Percentiles rank a stretch among this genome's conserved stretches.
Conservation (phyloP, 2,113 vertebrate species). For the Quiscalus mexicanus region DNA sequence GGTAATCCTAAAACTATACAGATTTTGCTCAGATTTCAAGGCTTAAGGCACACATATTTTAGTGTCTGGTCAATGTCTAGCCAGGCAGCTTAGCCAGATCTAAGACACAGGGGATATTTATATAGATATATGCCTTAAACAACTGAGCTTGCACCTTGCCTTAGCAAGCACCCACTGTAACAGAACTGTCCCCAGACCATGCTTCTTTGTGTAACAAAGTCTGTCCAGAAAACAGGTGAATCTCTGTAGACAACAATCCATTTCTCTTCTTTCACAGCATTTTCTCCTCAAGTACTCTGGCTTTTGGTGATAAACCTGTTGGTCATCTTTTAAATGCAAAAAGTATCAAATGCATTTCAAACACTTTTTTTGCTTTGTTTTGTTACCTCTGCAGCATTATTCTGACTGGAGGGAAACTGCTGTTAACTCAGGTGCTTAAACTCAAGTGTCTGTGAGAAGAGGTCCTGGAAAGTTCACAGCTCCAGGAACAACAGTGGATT, state of each 20-base stretch:
- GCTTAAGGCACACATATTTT: constrained; percentile 18
- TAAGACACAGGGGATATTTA: not conserved
- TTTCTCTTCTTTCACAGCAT: not conserved
- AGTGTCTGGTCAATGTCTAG: constrained; percentile 22
- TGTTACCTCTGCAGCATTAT: not conserved
- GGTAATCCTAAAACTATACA: constrained; percentile 22
- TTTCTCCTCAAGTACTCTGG: not conserved
- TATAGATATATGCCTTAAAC: not conserved
- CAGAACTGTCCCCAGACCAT: not conserved
- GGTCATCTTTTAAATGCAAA: not conserved
- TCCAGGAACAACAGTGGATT: not conserved
- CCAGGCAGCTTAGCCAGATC: constrained; percentile 13
- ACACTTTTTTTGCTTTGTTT: not conserved
- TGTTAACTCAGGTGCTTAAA: not conserved
- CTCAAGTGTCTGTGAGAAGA: not conserved
- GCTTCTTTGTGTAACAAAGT: not conserved
- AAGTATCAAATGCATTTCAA: not conserved
- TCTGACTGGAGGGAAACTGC: not conserved
- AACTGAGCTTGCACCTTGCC: not conserved
- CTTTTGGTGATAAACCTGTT: not conserved
- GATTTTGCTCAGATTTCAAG: constrained; percentile 36
- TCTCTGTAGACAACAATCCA: not conserved
- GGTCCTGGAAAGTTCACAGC: not conserved
- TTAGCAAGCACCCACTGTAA: not conserved
- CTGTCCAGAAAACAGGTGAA: not conserved